Conservation (phyloP, 37 sponge, comb jelly and placozoan species). For the Amphimedon queenslandica region DNA sequence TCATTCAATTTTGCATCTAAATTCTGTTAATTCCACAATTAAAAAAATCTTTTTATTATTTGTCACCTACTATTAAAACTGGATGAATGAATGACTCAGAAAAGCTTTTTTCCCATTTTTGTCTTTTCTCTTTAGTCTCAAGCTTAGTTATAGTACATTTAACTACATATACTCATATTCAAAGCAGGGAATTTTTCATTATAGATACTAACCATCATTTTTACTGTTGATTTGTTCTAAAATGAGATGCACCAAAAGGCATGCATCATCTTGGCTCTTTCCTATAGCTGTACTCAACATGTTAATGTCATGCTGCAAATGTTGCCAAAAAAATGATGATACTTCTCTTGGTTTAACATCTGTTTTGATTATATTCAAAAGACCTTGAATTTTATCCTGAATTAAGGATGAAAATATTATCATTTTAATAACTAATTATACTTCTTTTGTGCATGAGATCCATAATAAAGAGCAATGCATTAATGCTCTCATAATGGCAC, state of each 20-base stretch:
- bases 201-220: too few species aligned
- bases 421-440: too few species aligned
- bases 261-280: constrained; percentile 36
- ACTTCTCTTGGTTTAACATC: constrained; percentile 16
- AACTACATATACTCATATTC: background rate
- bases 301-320: constrained; percentile 37
- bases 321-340: constrained; percentile 51
- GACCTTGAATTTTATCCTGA: constrained; percentile 3
- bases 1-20: constrained; percentile 11
- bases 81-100: constrained; percentile 40
- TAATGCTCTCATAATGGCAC: constrained; percentile 42
- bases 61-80: constrained; percentile 9
- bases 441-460: constrained; percentile 29
- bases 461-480: constrained; percentile 56
- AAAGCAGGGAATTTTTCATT: background rate
- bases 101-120: constrained; percentile 49
- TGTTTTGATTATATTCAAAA: constrained; percentile 18
- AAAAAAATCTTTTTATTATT: background rate
- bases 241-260: constrained; percentile 39
- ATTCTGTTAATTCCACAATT: background rate
- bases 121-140: constrained; percentile 10
- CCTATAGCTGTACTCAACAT: constrained; percentile 28
- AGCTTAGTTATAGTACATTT: background rate
- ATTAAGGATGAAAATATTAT: background rate
- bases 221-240: constrained; percentile 23